Percentiles rank a stretch among this genome's conserved stretches.
Conservation (phyloP, 2,113 vertebrate genomes). For the Eleginops maclovinus region DNA sequence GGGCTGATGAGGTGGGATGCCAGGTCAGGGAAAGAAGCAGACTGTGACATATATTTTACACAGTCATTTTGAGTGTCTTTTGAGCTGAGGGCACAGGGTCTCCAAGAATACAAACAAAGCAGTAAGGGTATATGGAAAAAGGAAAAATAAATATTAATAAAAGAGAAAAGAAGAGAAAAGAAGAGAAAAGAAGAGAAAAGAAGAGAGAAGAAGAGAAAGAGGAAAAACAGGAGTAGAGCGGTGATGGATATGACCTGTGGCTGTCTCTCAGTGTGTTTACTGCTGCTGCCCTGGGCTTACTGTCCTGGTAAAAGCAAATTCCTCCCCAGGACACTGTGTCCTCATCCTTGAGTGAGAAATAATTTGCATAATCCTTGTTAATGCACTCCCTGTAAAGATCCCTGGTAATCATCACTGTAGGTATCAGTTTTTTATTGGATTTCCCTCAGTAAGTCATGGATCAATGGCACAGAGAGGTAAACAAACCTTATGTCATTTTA, state of each 20-base stretch:
- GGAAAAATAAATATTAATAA: too few species aligned
- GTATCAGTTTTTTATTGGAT: slow-evolving; percentile 30
- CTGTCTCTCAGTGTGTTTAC: slow-evolving; percentile 53
- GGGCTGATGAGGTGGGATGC: too few species aligned
- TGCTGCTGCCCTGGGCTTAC: slow-evolving; percentile 39
- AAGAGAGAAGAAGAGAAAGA: not conserved
- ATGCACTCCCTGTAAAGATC: slow-evolving; percentile 29
- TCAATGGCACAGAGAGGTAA: slow-evolving; percentile 26
- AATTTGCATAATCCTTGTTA: slow-evolving; percentile 63
- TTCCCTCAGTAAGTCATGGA: not conserved
- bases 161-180: too few species aligned
- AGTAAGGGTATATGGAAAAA: not conserved
- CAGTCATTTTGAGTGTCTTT: not conserved
- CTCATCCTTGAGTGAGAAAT: slow-evolving; percentile 17
- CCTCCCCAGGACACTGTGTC: slow-evolving; percentile 42
- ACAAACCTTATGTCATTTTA: slow-evolving; percentile 13
- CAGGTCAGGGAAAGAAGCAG: too few species aligned
- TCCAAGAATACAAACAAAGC: not conserved
- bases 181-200: not conserved
- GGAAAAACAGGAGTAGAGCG: slow-evolving; percentile 13
- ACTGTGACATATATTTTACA: too few species aligned
- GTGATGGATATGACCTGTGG: slow-evolving; percentile 40
- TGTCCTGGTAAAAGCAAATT: slow-evolving; percentile 31
- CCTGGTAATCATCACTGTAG: slow-evolving; percentile 4
- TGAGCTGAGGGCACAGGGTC: not conserved